Base-by-base conservation (phyloP, 2,113 vertebrate species). In the Myrmophylax atrothorax region DNA sequence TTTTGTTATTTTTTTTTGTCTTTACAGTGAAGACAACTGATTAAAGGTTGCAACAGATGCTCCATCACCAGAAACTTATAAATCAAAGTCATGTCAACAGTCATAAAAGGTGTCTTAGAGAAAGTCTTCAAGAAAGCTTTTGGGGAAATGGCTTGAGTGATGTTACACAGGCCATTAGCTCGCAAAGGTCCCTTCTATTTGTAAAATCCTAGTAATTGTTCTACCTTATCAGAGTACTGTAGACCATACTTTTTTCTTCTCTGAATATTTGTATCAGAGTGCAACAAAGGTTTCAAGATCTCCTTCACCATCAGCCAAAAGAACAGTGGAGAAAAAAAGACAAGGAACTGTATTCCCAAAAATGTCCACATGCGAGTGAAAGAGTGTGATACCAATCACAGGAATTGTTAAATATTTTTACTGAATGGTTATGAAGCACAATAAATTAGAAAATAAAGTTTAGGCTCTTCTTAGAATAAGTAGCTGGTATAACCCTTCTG, bases 1-100 rank as follows among this genome's bases (percentile, higher is more conserved):
- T 73, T 35, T 42, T 91, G 64, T 77, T 74, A 75, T 76, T 40
- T 59, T 59, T 58, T 59, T 35, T 25, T 17, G 23, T n/a, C 63
- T 88, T 95, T 70, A 35, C 23, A 70, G 16, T 35, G 31, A 86
- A 93, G 88, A 80, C 46, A 88, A 86, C 46, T 1, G 2, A 90
- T 85, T 81, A 89, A 81, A 90, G 42, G 47, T 53, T 87, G 76
- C 73, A 87, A 84, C 38, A 76, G 78, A 79, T 95, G 90, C 38
- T 85, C 40, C 50, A 44, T 40, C 75, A 50, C 42, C 1, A 2
- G 42, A 93, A 96, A 94, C 47, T 66, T 64, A 64, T 55, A 95
- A 88, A 90, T 72, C 87, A 88, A 80, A 67, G 25, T 37, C 50
- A 46, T 37, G 49, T 84, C 92, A 96, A 90, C 83, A 90, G 55